Evolutionary conservation across 2,888 invertebrate genomes (phyloP).

Genomic region (Acrobasis suavella): DNA sequence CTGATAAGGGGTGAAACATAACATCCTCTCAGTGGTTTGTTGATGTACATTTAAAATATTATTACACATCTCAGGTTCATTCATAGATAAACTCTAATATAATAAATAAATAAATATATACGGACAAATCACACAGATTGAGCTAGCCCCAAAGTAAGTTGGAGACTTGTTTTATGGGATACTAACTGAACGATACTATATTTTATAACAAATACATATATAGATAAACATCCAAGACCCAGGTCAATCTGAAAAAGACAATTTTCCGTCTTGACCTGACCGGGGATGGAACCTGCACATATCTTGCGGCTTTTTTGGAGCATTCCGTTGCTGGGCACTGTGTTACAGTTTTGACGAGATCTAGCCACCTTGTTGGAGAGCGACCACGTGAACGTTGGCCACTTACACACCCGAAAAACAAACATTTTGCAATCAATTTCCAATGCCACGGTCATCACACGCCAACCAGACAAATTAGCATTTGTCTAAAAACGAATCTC

Average conservation of each 20-base stretch:
- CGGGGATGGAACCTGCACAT: not conserved
- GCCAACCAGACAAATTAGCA: not conserved
- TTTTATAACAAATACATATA: not conserved
- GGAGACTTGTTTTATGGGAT: not conserved
- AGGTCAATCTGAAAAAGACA: not conserved
- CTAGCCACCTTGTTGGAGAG: no score
- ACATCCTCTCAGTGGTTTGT: not conserved
- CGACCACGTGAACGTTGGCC: no score
- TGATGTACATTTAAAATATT: not conserved
- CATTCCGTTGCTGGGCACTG: no score
- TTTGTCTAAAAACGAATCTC: not conserved
- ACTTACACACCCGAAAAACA: not conserved
- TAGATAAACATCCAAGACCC: not conserved
- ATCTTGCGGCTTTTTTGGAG: no score
- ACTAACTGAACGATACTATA: not conserved
- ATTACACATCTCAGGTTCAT: not conserved
- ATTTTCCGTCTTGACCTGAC: not conserved
- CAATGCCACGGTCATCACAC: not conserved
- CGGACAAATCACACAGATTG: not conserved
- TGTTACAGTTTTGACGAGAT: no score
- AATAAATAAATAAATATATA: slow-evolving; percentile 2
- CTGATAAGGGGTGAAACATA: not conserved
- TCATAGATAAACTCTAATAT: not conserved
- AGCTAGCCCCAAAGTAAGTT: slow-evolving; percentile 11
- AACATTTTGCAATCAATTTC: not conserved